These are phyloP conservation scores for Theropithecus gelada DNA, from an alignment of 2,113 vertebrate genomes.

Conservation along the genomic window DNA sequence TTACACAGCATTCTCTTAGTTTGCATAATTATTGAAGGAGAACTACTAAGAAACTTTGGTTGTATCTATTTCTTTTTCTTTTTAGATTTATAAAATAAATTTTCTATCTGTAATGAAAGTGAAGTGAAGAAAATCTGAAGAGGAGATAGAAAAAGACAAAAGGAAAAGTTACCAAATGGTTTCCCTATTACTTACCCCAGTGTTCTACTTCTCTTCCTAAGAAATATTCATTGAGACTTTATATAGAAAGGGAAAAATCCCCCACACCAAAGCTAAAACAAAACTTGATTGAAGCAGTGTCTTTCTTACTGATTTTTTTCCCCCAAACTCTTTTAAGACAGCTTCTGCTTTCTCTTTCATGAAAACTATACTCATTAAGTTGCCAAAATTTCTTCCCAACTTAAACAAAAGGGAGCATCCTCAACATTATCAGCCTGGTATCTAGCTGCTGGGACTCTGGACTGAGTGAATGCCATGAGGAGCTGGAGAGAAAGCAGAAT, in stretches of 20 bases:
- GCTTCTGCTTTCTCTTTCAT: neutral
- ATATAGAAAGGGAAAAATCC: neutral
- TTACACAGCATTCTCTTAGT: neutral
- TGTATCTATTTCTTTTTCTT: neutral
- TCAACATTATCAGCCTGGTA: neutral
- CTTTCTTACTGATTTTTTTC: neutral
- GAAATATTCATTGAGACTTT: neutral
- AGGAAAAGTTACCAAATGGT: neutral
- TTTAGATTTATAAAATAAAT: slow-evolving; percentile 28
- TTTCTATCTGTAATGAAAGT: neutral
- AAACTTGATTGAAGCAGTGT: neutral
- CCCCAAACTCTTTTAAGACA: neutral
- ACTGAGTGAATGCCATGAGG: neutral
- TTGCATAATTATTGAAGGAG: neutral
- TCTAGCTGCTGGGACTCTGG: neutral
- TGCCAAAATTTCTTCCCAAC: neutral
- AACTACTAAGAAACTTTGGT: neutral
- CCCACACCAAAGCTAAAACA: neutral
- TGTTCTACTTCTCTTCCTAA: neutral
- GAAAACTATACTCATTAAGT: neutral
- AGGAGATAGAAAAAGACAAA: neutral
- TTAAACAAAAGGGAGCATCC: slow-evolving; percentile 6
- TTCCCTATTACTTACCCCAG: neutral
- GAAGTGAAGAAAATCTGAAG: neutral
- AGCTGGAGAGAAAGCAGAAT: neutral